Conservation (phyloP, 2,797 vertebrate genomes). For the Alfaro cultratus region DNA sequence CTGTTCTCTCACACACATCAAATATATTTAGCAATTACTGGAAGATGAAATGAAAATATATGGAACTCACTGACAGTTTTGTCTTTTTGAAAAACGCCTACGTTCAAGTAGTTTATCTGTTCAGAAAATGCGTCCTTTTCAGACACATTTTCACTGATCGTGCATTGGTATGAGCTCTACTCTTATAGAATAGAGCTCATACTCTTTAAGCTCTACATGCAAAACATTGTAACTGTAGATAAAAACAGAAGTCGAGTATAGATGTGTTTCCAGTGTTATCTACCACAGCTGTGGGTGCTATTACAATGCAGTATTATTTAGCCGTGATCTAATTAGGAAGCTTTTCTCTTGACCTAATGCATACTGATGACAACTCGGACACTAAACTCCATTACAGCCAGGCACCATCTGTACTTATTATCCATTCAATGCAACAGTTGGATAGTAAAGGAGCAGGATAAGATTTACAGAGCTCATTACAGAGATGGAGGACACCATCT, state of each 20-base stretch:
- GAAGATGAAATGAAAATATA: not conserved
- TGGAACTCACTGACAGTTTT: slow-evolving; percentile 2
- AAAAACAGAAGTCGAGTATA: slow-evolving; percentile 46
- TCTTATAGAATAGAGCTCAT: too few species aligned
- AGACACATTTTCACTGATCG: too few species aligned
- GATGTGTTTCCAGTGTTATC: slow-evolving; percentile 53
- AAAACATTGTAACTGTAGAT: slow-evolving; percentile 26
- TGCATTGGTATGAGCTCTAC: too few species aligned
- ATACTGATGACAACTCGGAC: slow-evolving; percentile 72
- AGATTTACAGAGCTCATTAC: slow-evolving; percentile 79
- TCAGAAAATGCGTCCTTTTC: slow-evolving; percentile 6
- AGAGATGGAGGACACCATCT: slow-evolving; percentile 61
- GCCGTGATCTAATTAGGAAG: slow-evolving; percentile 66
- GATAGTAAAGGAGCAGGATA: slow-evolving; percentile 75
- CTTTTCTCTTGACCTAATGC: slow-evolving; percentile 71
- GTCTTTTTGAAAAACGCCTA: not conserved
- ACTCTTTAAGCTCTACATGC: slow-evolving; percentile 4
- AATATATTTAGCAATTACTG: not conserved
- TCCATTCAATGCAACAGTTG: slow-evolving; percentile 72
- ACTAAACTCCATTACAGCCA: slow-evolving; percentile 74
- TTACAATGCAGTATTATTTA: slow-evolving; percentile 69
- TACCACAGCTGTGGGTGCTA: slow-evolving; percentile 61
- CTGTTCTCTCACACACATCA: not conserved
- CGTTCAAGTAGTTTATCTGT: not conserved
- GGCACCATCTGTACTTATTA: slow-evolving; percentile 78